Evolutionary conservation across 1,140 invertebrate species (phyloP).

Genomic region (Drosophila prosaltans): DNA sequence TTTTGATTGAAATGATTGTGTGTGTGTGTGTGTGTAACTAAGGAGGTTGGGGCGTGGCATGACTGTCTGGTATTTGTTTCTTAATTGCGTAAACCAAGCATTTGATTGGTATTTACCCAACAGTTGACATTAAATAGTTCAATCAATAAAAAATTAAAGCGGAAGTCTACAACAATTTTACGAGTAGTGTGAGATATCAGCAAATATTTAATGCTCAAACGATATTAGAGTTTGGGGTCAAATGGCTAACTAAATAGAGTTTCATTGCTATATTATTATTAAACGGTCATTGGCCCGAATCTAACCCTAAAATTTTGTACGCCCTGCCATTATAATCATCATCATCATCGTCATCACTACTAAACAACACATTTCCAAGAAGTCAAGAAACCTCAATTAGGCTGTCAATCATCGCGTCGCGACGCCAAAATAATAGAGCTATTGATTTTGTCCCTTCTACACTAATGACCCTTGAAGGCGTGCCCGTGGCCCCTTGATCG

Average conservation of each 20-base stretch:
- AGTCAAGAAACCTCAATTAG: slow-evolving; percentile 75
- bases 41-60: slow-evolving; percentile 14
- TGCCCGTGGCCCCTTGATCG: slow-evolving; percentile 60
- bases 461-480: slow-evolving; percentile 58
- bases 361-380: slow-evolving; percentile 28
- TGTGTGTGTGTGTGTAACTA: slow-evolving; percentile 9
- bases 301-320: slow-evolving; percentile 1
- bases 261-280: slow-evolving; percentile 42
- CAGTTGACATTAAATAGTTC: slow-evolving; percentile 77
- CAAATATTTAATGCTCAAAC: slow-evolving; percentile 68
- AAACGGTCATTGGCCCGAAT: slow-evolving; percentile 60
- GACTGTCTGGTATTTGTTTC: slow-evolving; percentile 45
- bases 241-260: slow-evolving; percentile 53
- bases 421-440: slow-evolving; percentile 69
- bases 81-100: slow-evolving; percentile 75
- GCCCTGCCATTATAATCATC: neutral
- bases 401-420: slow-evolving; percentile 73
- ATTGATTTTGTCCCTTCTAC: slow-evolving; percentile 63
- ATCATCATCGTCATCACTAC: neutral
- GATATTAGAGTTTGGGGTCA: slow-evolving; percentile 3
- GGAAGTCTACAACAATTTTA: slow-evolving; percentile 38
- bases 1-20: slow-evolving; percentile 40
- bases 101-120: slow-evolving; percentile 77
- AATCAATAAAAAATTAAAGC: slow-evolving; percentile 79
- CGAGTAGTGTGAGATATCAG: slow-evolving; percentile 56